phyloP scores from a whole-genome alignment of 2,888 invertebrate species.

The Agrilus biguttatus region DNA sequence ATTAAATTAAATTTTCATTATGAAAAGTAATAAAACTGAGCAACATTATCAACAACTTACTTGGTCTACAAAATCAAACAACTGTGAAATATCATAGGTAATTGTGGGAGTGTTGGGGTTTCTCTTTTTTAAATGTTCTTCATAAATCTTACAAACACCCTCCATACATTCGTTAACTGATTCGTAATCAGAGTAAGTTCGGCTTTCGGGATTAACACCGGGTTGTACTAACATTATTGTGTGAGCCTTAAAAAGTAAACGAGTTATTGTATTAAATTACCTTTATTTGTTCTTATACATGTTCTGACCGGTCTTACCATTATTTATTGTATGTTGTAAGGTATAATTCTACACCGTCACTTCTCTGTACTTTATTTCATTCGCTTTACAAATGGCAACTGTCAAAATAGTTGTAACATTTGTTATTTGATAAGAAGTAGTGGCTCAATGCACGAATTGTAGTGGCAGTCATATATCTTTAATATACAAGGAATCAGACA shows the following conservation, averaged over 20 bases:
- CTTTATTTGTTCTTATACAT: not conserved
- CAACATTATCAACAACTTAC: conserved; percentile 23
- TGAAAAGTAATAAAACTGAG: not conserved
- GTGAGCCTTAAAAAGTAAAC: conserved; percentile 58
- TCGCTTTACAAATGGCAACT: no score
- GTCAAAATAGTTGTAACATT: no score
- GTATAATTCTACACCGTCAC: no score
- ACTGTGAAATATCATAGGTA: conserved; percentile 94
- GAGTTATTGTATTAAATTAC: conserved; percentile 7
- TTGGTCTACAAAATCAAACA: conserved; percentile 97
- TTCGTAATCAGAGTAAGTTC: conserved; percentile 97
- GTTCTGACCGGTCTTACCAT: not conserved
- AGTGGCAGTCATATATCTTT: no score
- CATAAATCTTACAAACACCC: conserved; percentile 97
- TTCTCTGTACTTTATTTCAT: no score
- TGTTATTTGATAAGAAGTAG: no score
- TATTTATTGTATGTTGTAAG: not conserved
- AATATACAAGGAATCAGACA: no score
- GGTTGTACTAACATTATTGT: conserved; percentile 94
- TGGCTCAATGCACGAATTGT: no score
- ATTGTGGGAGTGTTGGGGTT: conserved; percentile 95
- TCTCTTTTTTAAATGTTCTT: conserved; percentile 89
- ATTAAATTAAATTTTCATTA: conserved; percentile 2
- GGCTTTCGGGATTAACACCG: conserved; percentile 81
- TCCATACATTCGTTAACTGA: conserved; percentile 97